These are phyloP conservation scores for Nasonia vitripennis DNA, from an alignment of 1,140 invertebrate species.

Conservation along the genomic window DNA sequence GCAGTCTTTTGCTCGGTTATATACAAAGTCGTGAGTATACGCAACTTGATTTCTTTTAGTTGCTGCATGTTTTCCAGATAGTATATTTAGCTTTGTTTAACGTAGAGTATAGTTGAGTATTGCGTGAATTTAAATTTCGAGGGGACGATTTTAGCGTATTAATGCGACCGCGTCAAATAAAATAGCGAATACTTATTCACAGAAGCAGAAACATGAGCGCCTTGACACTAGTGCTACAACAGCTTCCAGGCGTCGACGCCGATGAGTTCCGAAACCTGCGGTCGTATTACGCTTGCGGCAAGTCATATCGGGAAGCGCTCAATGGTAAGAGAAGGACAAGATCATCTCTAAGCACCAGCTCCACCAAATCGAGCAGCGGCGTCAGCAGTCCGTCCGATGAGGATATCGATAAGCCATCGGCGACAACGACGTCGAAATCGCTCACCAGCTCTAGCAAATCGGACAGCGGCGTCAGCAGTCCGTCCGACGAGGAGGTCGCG, in stretches of 20 bases:
- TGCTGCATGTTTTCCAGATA: no score
- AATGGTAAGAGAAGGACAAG: slow-evolving; percentile 29
- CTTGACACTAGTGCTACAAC: slow-evolving; percentile 58
- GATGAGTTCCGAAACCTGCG: slow-evolving; percentile 31
- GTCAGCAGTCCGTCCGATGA: background rate
- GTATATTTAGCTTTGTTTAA: no score
- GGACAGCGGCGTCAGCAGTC: no score
- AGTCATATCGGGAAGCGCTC: background rate
- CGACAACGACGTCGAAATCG: background rate
- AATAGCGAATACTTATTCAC: no score
- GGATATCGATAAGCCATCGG: background rate
- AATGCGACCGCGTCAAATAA: no score
- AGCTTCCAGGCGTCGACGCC: slow-evolving; percentile 20
- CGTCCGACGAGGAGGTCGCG: no score
- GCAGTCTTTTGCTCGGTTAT: slow-evolving; percentile 5
- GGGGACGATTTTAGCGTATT: no score
- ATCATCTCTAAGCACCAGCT: slow-evolving; percentile 60
- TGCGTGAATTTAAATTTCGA: no score
- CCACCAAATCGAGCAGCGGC: slow-evolving; percentile 59
- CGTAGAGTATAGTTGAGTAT: no score
- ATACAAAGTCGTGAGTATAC: background rate
- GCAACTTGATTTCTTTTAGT: background rate
- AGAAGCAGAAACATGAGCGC: slow-evolving; percentile 54
- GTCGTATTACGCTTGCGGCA: background rate
- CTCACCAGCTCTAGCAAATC: no score